Conservation (phyloP, 2,888 invertebrate genomes). For the Baccha elongata region DNA sequence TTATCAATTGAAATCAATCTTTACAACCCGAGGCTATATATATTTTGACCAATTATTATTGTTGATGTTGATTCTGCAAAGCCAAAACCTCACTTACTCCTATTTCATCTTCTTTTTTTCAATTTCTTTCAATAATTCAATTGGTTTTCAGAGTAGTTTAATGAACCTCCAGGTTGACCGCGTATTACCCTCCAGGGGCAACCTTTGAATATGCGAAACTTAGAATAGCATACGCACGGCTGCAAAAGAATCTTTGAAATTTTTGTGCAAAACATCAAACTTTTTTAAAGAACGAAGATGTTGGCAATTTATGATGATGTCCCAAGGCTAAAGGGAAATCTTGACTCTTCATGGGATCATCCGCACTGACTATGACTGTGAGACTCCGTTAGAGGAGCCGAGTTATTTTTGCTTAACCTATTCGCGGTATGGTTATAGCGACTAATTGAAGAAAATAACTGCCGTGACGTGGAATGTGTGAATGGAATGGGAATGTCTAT, state of each 20-base stretch:
- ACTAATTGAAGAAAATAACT: conserved; percentile 60
- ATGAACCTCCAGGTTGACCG: conserved; percentile 48
- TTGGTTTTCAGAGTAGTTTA: conserved; percentile 46
- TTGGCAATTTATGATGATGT: conserved; percentile 18
- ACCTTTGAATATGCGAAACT: conserved; percentile 19
- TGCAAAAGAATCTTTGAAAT: conserved; percentile 14
- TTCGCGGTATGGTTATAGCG: conserved; percentile 8
- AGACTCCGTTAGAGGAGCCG: conserved; percentile 48
- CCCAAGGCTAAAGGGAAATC: conserved; percentile 48
- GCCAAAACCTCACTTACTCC: conserved; percentile 42
- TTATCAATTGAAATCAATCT: conserved; percentile 57
- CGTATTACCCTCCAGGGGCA: conserved; percentile 37
- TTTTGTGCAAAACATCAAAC: conserved; percentile 18
- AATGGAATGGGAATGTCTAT: conserved; percentile 50
- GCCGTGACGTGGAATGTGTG: conserved; percentile 52
- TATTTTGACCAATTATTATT: conserved; percentile 43
- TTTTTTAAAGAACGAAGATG: background rate
- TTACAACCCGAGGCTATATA: conserved; percentile 35
- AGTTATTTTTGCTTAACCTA: conserved; percentile 16
- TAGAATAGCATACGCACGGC: conserved; percentile 23
- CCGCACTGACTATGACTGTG: too few species aligned
- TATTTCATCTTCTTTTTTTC: conserved; percentile 14
- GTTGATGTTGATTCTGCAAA: conserved; percentile 37
- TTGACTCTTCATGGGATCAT: conserved; percentile 19
- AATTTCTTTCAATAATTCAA: conserved; percentile 21